Base-by-base conservation (phyloP, 2,888 invertebrate species). In the Andrena hattorfiana region DNA sequence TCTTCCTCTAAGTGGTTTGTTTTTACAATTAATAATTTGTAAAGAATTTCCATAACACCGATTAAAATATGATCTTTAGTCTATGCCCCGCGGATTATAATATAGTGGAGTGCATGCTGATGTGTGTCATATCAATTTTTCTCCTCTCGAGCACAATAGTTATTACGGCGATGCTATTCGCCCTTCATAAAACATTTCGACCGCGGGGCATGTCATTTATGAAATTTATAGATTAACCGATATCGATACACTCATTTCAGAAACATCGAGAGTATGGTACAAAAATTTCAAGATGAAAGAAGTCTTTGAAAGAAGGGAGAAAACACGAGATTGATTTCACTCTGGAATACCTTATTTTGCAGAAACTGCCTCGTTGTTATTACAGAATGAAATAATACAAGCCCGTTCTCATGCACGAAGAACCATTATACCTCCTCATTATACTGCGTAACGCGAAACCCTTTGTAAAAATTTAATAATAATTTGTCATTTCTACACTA, bases 171-270 rank as follows among this genome's bases (percentile, higher is more conserved):
- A 49, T 26, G 35, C 60, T 49, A 35, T 48, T 32, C 23, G 23
- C 32, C 49, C 42, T 32, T n/a, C n/a, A 7, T 32, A 13, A n/a
- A 32, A 32, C 23, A 32, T 13, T 48, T 7, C 49, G 10, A 59
- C 59, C 59, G n/a, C 7, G 48, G 49, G 42, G 20, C 56, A 28
- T 68, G 51, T n/a, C 16, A 62, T 67, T 77, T 75, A 60, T 48
- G 23, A 75, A 67, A 62, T 78, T 67, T 54, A 54, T 76, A 30
- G 35, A 76, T 75, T 48, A 30, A 32, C 20, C 71, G 48, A 71
- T 71, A 64, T 70, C 63, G 51, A 3, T 6, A 28, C 28, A 51
- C n/a, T 49, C 56, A 59, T 56, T 56, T 75, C 64, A 51, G 3
- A 51, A 5, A 26, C 32, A 35, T 20, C 20, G 13, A 2, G 42